Evolutionary conservation across 1,140 invertebrate genomes (phyloP), one percentile per base, ranked within the genome.

Genomic region (Proctacanthus coquilletti): DNA sequence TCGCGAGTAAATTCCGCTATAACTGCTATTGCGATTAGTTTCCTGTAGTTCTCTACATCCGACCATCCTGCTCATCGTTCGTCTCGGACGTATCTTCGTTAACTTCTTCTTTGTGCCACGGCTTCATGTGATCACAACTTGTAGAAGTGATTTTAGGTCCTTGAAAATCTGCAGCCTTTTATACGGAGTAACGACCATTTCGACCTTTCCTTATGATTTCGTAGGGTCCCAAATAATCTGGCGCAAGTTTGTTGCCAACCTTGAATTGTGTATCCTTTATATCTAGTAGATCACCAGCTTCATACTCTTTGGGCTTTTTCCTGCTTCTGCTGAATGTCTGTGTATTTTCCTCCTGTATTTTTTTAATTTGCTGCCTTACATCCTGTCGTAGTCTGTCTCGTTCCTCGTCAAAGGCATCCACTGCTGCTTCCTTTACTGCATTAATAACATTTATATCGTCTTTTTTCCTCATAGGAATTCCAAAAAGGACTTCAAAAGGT

Each of bases 241-340:
- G 19, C 9, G 19, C 18, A 14, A 40, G 23, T 25, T 40, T 29
- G 9, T 50, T 35, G 6, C 49, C 54, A 15, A 39, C 31, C 2
- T 43, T 42, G 36, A 52, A 52, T 23, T 61, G 56, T 1, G 60
- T 59, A 23, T 52, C 27, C 35, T 56, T 52, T 11, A 60, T 61
- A 11, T 52, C 57, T 3, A 61, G 53, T 29, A 54, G 25, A 40
- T 61, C 55, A 17, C 50, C 51, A 8, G 42, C 39, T 17, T 46
- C 35, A 38, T 60, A 60, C 13, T 33, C 25, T 10, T 13, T 42
- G 14, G 38, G 32, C 34, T 31, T 17, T 17, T 50, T 51, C 18
- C 52, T 42, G 17, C 45, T 46, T 36, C 42, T 34, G 21, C 34
- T 31, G 21, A 15, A 40, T 13, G 19, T 13, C 14, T 15, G 2